These are phyloP conservation scores for Ischnus inquisitorius DNA, from an alignment of 2,888 invertebrate genomes.

Conservation along the genomic window DNA sequence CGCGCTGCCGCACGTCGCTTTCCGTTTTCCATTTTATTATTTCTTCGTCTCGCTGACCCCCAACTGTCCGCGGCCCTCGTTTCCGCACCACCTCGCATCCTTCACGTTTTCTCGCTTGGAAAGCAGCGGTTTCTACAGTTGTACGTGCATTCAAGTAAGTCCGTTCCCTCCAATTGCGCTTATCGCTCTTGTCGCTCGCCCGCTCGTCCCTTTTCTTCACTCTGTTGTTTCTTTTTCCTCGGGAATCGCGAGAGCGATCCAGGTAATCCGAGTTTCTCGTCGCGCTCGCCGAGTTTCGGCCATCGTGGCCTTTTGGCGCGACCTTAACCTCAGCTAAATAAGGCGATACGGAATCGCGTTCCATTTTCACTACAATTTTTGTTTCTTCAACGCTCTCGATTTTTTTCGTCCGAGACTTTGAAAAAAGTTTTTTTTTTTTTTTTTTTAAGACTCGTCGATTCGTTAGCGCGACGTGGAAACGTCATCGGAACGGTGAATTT, in stretches of 20 bases:
- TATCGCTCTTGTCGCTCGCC: too few relatives aligned
- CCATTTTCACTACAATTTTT: too few relatives aligned
- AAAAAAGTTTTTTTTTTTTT: constrained; percentile 24
- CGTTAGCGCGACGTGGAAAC: not conserved
- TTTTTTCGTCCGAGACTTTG: too few relatives aligned
- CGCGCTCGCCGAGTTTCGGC: constrained; percentile 70
- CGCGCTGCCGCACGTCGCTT: constrained; percentile 62
- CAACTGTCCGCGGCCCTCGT: constrained; percentile 78
- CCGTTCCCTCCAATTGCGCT: too few relatives aligned
- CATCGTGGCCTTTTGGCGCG: constrained; percentile 78
- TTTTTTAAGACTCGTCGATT: too few relatives aligned
- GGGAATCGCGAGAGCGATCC: not conserved
- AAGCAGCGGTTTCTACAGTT: constrained; percentile 81
- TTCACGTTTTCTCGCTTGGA: constrained; percentile 74
- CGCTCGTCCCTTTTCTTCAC: too few relatives aligned
- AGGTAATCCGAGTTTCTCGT: not conserved
- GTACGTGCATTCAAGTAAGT: constrained; percentile 83
- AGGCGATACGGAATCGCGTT: constrained; percentile 43
- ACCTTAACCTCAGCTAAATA: constrained; percentile 79
- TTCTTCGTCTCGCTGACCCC: constrained; percentile 80
- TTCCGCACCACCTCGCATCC: constrained; percentile 77
- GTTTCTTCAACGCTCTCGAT: too few relatives aligned
- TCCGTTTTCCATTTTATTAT: constrained; percentile 73
- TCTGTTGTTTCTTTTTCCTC: too few relatives aligned
- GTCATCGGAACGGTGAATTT: not conserved